These are phyloP conservation scores for Chironomus striatipennis DNA, from an alignment of 1,140 invertebrate species.

Conservation along the genomic window DNA sequence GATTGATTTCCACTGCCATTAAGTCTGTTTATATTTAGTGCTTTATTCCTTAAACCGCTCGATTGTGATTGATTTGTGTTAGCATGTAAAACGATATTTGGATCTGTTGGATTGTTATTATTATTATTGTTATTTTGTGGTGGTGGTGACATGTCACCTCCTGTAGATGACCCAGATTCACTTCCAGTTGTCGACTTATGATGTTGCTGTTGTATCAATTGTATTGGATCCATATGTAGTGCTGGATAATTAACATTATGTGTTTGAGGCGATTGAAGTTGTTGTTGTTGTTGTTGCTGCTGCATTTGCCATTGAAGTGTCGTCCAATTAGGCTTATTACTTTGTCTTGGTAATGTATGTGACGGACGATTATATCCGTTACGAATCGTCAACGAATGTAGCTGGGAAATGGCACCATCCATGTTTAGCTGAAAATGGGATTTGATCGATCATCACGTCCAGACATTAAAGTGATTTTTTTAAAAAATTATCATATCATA, in stretches of 20 bases:
- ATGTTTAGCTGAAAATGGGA: slow-evolving; percentile 29
- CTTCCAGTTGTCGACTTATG: slow-evolving; percentile 39
- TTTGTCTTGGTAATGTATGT: slow-evolving; percentile 31
- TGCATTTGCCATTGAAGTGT: slow-evolving; percentile 30
- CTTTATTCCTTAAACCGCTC: not conserved
- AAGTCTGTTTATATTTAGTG: slow-evolving; percentile 11
- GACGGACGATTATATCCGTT: slow-evolving; percentile 34
- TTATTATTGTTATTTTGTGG: slow-evolving; percentile 28
- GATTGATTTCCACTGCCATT: not conserved
- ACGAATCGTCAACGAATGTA: slow-evolving; percentile 34
- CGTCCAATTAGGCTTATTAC: slow-evolving; percentile 30
- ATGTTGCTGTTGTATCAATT: slow-evolving; percentile 38
- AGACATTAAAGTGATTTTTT: not conserved
- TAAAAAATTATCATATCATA: slow-evolving; percentile 22
- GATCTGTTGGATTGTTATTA: slow-evolving; percentile 36
- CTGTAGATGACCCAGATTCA: slow-evolving; percentile 34
- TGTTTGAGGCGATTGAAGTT: slow-evolving; percentile 36
- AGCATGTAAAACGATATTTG: slow-evolving; percentile 26
- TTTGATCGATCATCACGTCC: slow-evolving; percentile 20
- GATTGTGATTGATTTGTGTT: slow-evolving; percentile 11
- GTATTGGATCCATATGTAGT: slow-evolving; percentile 35
- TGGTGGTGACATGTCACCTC: slow-evolving; percentile 37
- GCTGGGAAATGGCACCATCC: slow-evolving; percentile 31
- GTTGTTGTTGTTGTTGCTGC: slow-evolving; percentile 39
- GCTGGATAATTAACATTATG: slow-evolving; percentile 32